These are phyloP conservation scores for Poeciliopsis gracilis DNA, from an alignment of 2,797 vertebrate genomes.

Conservation along the genomic window DNA sequence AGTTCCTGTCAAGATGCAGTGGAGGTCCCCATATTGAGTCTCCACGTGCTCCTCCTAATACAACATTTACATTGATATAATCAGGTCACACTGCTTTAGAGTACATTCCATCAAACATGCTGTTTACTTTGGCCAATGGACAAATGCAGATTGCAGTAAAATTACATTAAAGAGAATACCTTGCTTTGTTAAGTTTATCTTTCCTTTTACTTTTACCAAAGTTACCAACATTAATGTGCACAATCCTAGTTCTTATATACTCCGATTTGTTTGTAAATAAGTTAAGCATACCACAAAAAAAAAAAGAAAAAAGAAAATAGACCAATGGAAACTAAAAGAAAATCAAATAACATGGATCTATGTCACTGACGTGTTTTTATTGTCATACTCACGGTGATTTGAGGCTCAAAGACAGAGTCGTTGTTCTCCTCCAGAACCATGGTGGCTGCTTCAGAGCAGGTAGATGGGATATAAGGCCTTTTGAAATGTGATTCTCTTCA, in stretches of 20 bases:
- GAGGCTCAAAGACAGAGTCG: conserved; percentile 72
- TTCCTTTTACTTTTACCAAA: not conserved
- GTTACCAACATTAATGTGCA: not conserved
- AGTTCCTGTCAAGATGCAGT: conserved; percentile 87
- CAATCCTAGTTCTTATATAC: not conserved
- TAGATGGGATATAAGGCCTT: conserved; percentile 12
- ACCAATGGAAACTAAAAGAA: not conserved
- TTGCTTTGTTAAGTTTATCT: not conserved
- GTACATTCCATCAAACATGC: not conserved
- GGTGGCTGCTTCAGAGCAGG: conserved; percentile 39
- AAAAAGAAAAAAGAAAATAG: not conserved
- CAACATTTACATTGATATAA: conserved; percentile 12
- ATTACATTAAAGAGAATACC: not conserved
- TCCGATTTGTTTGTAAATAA: not conserved
- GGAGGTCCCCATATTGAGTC: conserved; percentile 87
- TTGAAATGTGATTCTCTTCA: not conserved
- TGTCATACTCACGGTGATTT: conserved; percentile 75
- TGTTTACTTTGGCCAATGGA: not conserved
- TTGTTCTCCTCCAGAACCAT: conserved; percentile 79
- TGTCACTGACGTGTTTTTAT: not conserved
- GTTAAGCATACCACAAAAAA: not conserved
- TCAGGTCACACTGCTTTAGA: not conserved
- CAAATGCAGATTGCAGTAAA: not conserved
- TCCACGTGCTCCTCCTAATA: conserved; percentile 92
- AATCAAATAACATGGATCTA: not conserved